Base-by-base conservation (phyloP, 2,888 invertebrate species). In the Callosobruchus maculatus region DNA sequence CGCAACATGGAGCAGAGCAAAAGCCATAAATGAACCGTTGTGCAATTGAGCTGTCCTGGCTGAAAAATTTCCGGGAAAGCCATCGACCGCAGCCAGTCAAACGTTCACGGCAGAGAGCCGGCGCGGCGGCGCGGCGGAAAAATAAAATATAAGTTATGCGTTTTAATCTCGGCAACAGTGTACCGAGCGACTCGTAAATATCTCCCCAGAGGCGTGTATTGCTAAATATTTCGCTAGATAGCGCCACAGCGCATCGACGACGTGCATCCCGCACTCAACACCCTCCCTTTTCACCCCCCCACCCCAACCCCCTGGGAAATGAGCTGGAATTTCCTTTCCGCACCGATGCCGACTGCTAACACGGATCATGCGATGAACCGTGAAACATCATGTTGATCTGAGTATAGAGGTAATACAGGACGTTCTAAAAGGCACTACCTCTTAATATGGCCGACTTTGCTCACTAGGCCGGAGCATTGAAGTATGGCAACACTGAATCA, bases 131-230 rank as follows among this genome's bases (percentile, higher is more conserved):
- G 81, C 81, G 83, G 82, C 21, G 26, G 82, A 79, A 81, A 84
- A 86, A 86, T 86, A 86, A 86, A 87, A 87, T 87, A 87, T 87
- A 87, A 87, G 85, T 87, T 87, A 87, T 86, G 87, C 82, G 86
- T 87, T 87, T 87, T 87, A 87, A 87, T 87, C 87, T 87, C 82
- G 84, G 81, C 82, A 83, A 82, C 81, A 78, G 84, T 83, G 82
- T 83, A 83, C 67, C 81, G 80, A 84, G 83, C 83, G 81, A 79
- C 81, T 83, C 82, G 85, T 86, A 86, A 86, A 86, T 86, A 86
- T 85, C 84, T 77, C 82, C 75, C 78, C 78, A 81, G 81, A 84
- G 84, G 85, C 85, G 79, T 83, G 80, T 84, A 84, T 85, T 85
- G 82, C 84, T 80, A 83, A 83, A 85, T 85, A 86, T 85, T 84